These are phyloP conservation scores for Henricia sp. DNA, from an alignment of 53 echinoderm and acorn worm genomes.

Conservation along the genomic window DNA sequence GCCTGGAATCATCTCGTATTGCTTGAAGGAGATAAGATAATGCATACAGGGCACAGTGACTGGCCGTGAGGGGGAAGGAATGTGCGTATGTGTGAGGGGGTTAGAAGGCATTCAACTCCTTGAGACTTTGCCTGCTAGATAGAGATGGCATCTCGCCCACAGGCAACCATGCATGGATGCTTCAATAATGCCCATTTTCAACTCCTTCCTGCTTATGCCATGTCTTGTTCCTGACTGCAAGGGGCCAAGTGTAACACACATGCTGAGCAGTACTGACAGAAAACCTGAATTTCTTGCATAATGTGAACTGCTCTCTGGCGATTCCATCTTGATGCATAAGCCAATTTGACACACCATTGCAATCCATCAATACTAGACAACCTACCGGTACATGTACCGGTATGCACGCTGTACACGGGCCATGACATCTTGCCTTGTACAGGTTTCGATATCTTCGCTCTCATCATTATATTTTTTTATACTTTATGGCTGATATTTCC, in stretches of 20 bases:
- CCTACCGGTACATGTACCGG: background rate
- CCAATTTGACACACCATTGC: no score
- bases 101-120: background rate
- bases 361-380: no score
- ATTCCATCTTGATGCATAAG: constrained; percentile 17
- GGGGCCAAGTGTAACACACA: background rate
- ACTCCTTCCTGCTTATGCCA: background rate
- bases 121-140: background rate
- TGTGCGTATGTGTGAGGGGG: no score
- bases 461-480: no score
- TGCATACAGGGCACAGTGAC: background rate
- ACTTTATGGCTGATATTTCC: no score
- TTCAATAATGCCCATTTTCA: background rate
- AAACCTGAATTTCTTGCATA: constrained; percentile 16
- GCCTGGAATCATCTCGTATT: background rate
- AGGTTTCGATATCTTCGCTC: no score
- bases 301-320: constrained; percentile 1
- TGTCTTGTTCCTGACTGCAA: background rate
- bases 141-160: background rate
- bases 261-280: background rate
- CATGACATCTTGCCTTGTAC: no score
- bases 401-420: no score
- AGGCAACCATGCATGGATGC: background rate
- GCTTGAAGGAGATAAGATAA: background rate
- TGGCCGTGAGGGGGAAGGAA: background rate